Evolutionary conservation across 1,140 invertebrate genomes (phyloP), one percentile per base, ranked within the genome.

Genomic region (Araneus ventricosus): DNA sequence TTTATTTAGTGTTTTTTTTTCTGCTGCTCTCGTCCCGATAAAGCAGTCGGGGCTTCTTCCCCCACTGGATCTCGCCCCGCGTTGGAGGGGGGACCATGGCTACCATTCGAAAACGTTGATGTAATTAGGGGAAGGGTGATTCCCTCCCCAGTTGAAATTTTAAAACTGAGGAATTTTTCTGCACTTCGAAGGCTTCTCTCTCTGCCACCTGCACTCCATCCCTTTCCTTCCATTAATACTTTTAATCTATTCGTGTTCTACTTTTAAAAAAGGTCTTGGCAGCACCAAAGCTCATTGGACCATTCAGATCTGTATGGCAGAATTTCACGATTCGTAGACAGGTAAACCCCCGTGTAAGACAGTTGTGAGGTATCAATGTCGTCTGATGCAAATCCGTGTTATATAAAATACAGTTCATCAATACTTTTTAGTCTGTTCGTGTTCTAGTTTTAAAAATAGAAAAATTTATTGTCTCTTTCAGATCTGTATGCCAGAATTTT

Each of bases 31-130:
- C 52, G 30, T 37, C 41, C 30, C 41, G 84, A 86, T 59, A 75
- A 88, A 75, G 87, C 87, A 59, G 39, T 10, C 87, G 20, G 22
- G 34, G 24, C 79, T 82, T n/a, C n/a, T n/a, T n/a, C n/a, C 34
- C 34, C 82, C 41, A 30, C 45, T 20, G 70, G 70, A 22, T 82
- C 79, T 24, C 79, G 79, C 37, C 41, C 79, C 79, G 14, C 37
- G 3, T 41, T 84, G 45, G 45, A 45, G 41, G 37, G 82, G 82
- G 82, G 17, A 24, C 41, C 41, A 45, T 4, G n/a, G 10, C 8
- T 75, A 37, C 70, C 30, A 75, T 75, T 75, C 70, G 70, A 34
- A 67, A 75, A 20, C 70, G 70, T 34, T 75, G 70, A 75, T 75
- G 70, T 75, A 75, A 75, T 75, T 75, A 75, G 30, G 70, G 30